Base-by-base conservation (phyloP, 2,113 vertebrate species). In the Mormyrus lacerda region DNA sequence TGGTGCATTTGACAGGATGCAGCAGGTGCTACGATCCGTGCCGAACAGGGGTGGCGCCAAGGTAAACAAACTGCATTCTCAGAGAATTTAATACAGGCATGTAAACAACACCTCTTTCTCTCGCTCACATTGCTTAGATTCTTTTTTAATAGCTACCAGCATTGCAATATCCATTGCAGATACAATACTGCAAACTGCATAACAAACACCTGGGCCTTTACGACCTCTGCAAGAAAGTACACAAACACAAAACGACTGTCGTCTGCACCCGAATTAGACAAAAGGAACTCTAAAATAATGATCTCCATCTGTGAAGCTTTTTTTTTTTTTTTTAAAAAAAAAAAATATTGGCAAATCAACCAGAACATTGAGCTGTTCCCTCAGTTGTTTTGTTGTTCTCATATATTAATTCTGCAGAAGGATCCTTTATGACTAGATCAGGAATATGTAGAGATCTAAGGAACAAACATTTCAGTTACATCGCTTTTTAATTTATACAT, bases 121-220 rank as follows among this genome's bases (percentile, higher is more conserved):
- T 53, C 85, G 90, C 85, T 84, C 48, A 42, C 65, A 55, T 69
- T 61, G 31, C 35, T 83, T 73, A 31, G 19, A 48, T 89, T 88
- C 50, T 93, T 90, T 90, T 44, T 61, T 85, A 58, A 91, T 89
- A 90, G 90, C 92, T 93, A 93, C 92, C 93, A 91, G 87, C 91
- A 24, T 92, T 93, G 93, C 94, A 94, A 93, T 93, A 92, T 92
- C 91, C 91, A 90, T 92, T 92, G 93, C 93, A 94, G 92, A 92
- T 93, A 92, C 93, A 93, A 93, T 91, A 93, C 94, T 92, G 93
- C 92, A 92, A 93, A 92, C 93, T 93, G 93, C 94, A 93, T 90
- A 91, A 94, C 87, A 91, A 91, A 89, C 50, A 65, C 90, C 88
- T 89, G 88, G 51, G 48, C 48, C 73, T 91, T 82, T 53, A 90